Evolutionary conservation across 64 coral and sea anemone genomes (phyloP).

Genomic region (Montipora sp.): DNA sequence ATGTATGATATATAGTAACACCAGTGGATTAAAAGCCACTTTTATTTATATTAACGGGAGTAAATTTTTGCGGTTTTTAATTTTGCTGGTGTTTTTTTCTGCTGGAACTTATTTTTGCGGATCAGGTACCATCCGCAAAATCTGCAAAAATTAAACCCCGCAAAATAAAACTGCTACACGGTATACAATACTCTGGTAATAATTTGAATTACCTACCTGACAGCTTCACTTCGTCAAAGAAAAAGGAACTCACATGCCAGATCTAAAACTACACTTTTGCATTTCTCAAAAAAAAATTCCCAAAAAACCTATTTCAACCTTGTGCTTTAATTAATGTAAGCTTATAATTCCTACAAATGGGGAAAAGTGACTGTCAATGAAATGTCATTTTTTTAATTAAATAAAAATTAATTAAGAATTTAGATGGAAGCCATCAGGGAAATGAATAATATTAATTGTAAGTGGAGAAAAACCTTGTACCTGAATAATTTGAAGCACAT

Average conservation of each 20-base stretch:
- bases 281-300: background rate
- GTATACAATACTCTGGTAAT: background rate
- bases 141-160: too few relatives aligned
- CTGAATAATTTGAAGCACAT: background rate
- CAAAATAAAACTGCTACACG: too few relatives aligned
- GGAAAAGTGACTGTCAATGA: background rate
- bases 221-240: background rate
- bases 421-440: background rate
- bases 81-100: too few relatives aligned
- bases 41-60: too few relatives aligned
- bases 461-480: background rate
- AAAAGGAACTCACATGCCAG: background rate
- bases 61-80: too few relatives aligned
- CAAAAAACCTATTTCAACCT: background rate
- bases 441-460: constrained; percentile 1
- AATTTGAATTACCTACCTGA: background rate
- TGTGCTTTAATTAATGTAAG: constrained; percentile 1
- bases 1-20: too few relatives aligned
- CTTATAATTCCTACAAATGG: background rate
- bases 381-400: background rate
- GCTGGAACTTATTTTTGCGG: too few relatives aligned
- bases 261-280: background rate
- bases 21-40: too few relatives aligned
- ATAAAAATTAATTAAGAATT: background rate
- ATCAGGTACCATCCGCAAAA: too few relatives aligned